Evolutionary conservation across 2,797 vertebrate species (phyloP), one percentile per base, ranked within the genome.

Genomic region (Telmatherina bonti): DNA sequence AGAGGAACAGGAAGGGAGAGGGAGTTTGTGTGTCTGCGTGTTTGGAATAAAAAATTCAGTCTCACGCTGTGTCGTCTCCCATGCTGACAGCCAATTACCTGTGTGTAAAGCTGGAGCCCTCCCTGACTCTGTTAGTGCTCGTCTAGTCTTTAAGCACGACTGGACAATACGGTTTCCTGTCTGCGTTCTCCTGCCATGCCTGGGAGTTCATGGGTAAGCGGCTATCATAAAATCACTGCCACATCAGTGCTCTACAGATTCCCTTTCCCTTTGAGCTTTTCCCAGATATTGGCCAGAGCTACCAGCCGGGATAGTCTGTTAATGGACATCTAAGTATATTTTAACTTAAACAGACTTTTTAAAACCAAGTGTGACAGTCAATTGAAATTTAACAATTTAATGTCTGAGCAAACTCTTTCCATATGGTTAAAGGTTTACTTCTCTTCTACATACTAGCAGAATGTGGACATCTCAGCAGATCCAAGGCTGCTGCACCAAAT

Each of bases 11-110:
- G 71, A 74, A 70, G 64, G 41, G 33, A 57, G 70, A 51, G 31
- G 2, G 67, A 58, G 54, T 68, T 55, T 66, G 67, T 65, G 70
- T 55, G 70, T 27, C n/a, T 64, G 62, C 0, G 43, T 52, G 68
- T 62, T 29, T 67, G 62, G 73, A 80, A 88, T 86, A 82, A 90
- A 85, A 74, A 79, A 86, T 78, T 38, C 68, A 45, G 61, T 62
- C 78, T 85, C 91, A 83, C 16, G 78, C 86, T 85, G 89, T 47
- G 78, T 69, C 6, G 33, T 70, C 78, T 83, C 87, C 81, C 69
- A 78, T 80, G 84, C 88, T 62, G 77, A 83, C 86, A 92, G 87
- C 85, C 87, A 93, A 94, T 94, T 93, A 93, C 90, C 88, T 88
- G 87, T 55, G 72, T 76, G 81, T 69, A 67, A 84, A 84, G 70